Conservation (phyloP, 2,888 invertebrate species). For the Apamea sordens region DNA sequence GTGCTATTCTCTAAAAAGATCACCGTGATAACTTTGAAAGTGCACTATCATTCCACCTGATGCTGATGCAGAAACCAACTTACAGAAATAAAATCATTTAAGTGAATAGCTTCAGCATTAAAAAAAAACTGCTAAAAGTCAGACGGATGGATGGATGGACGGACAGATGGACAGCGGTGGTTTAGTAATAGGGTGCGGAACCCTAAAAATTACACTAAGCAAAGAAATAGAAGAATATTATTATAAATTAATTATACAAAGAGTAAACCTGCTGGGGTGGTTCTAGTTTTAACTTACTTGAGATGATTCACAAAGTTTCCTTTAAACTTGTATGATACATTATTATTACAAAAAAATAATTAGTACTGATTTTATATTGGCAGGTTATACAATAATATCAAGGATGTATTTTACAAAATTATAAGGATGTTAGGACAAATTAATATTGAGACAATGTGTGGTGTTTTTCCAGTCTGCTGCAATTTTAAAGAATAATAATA, state of each 20-base stretch:
- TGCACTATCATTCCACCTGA: too few relatives aligned
- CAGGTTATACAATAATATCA: neutral
- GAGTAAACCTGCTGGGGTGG: neutral
- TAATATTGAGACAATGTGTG: neutral
- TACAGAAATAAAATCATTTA: too few relatives aligned
- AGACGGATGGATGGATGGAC: too few relatives aligned
- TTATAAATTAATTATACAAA: neutral
- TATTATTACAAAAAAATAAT: neutral
- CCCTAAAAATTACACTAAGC: neutral
- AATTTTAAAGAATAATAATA: neutral
- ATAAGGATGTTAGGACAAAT: neutral
- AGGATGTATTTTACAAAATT: neutral
- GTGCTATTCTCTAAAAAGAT: too few relatives aligned
- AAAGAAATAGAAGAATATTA: neutral
- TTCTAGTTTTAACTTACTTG: neutral
- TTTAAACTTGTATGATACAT: constrained; percentile 1
- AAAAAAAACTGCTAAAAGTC: too few relatives aligned
- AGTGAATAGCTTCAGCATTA: too few relatives aligned
- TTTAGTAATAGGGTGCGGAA: too few relatives aligned
- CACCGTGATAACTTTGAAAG: too few relatives aligned
- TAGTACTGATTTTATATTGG: neutral
- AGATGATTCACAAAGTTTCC: constrained; percentile 21
- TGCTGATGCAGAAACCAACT: too few relatives aligned
- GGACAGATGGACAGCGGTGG: too few relatives aligned
- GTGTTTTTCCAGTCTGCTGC: neutral